Evolutionary conservation across 2,113 vertebrate species (phyloP).

Genomic region (Sturnira hondurensis): DNA sequence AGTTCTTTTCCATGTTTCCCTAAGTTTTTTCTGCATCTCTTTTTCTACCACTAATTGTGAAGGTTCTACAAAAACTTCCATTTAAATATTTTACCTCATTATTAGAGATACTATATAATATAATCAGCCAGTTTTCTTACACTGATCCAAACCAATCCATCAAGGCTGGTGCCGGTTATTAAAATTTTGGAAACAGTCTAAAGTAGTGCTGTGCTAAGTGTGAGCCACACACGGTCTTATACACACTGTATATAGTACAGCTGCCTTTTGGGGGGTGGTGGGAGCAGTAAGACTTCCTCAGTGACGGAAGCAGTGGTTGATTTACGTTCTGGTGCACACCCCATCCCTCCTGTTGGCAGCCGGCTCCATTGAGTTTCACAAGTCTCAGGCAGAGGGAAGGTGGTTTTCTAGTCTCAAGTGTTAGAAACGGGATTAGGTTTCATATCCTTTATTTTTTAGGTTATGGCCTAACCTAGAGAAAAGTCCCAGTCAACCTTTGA

Average conservation of each 20-base stretch:
- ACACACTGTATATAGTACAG: not conserved
- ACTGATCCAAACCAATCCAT: not conserved
- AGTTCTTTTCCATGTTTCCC: not conserved
- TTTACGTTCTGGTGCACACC: not conserved
- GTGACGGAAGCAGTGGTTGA: not conserved
- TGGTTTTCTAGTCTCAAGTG: not conserved
- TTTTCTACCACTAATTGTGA: not conserved
- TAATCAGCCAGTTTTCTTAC: not conserved
- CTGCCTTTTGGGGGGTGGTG: too few relatives aligned
- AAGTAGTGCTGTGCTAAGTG: accelerated
- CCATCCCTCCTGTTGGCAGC: not conserved
- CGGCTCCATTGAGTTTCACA: not conserved
- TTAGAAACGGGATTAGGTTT: not conserved
- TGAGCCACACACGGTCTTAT: not conserved
- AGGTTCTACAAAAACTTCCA: not conserved
- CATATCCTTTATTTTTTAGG: not conserved
- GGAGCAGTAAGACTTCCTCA: not conserved
- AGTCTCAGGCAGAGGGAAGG: not conserved
- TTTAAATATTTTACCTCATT: not conserved
- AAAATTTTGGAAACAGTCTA: not conserved
- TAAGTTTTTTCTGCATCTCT: not conserved
- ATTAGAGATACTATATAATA: not conserved
- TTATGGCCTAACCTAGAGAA: not conserved
- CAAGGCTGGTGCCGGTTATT: not conserved
- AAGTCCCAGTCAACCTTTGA: not conserved